A percentile compares a stretch with the other conserved stretches of the same genome.
Conservation (phyloP, 2,888 invertebrate species). For the Megaustenia siamemsis region DNA sequence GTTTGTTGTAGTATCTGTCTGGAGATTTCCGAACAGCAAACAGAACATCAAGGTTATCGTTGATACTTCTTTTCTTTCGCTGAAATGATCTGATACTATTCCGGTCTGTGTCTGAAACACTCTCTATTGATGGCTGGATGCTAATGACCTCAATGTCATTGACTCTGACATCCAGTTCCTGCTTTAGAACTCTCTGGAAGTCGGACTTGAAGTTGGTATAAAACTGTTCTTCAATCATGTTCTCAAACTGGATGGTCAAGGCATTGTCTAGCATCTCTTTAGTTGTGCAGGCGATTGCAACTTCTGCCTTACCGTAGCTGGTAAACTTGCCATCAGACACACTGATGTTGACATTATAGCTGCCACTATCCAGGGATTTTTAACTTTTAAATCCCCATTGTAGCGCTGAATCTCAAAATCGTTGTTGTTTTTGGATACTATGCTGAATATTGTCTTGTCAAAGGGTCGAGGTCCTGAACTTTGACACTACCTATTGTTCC, state of each 20-base stretch:
- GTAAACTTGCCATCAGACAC: conserved; percentile 82
- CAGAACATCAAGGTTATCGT: conserved; percentile 88
- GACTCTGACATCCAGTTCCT: conserved; percentile 86
- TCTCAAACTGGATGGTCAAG: conserved; percentile 90
- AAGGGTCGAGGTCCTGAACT: conserved; percentile 94
- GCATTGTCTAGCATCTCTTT: conserved; percentile 92
- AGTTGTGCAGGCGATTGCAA: conserved; percentile 89
- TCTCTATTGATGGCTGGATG: conserved; percentile 84
- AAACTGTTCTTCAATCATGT: conserved; percentile 91
- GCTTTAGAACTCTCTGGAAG: conserved; percentile 89
- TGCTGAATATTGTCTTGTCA: conserved; percentile 88
- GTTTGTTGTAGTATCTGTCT: conserved; percentile 69
- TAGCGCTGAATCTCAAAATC: conserved; percentile 89
- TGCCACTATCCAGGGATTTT: conserved; percentile 85
- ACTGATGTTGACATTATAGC: conserved; percentile 85
- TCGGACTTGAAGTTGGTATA: conserved; percentile 90
- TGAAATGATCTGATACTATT: conserved; percentile 17
- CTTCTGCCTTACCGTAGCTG: conserved; percentile 84
- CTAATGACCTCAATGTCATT: conserved; percentile 92
- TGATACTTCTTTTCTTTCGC: conserved; percentile 58
- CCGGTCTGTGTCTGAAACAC: conserved; percentile 36
- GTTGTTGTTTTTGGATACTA: conserved; percentile 82
- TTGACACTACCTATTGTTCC: conserved; percentile 90
- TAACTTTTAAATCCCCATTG: conserved; percentile 90
- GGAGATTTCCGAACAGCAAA: conserved; percentile 87